Percentiles rank a stretch among this genome's conserved stretches.
phyloP scores from a whole-genome alignment of 2,888 invertebrate species.

The Schizaphis graminum region DNA sequence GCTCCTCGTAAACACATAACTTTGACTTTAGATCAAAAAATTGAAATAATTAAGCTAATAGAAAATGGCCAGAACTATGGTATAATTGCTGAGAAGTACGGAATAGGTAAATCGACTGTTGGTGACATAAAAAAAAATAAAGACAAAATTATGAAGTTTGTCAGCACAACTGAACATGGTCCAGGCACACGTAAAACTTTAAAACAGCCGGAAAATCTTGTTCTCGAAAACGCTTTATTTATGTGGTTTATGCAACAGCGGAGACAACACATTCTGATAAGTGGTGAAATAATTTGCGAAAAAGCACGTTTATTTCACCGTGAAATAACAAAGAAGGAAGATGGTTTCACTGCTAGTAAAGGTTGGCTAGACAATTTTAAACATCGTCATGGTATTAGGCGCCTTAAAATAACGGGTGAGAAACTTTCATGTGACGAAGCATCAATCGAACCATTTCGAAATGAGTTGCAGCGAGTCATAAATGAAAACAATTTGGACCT shows the following conservation, averaged over 20 bases:
- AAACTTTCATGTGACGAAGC: too few relatives aligned
- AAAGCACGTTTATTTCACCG: neutral
- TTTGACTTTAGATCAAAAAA: too few relatives aligned
- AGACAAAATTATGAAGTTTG: neutral
- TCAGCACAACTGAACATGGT: neutral
- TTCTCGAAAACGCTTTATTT: neutral
- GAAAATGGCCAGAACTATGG: too few relatives aligned
- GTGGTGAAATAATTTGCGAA: neutral
- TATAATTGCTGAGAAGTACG: neutral
- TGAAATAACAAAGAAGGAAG: neutral
- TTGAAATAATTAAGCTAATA: too few relatives aligned
- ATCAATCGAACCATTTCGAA: too few relatives aligned
- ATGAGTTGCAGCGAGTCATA: too few relatives aligned
- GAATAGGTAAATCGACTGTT: slow-evolving; percentile 2
- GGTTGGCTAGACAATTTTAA: neutral
- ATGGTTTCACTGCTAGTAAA: neutral
- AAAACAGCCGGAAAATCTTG: neutral
- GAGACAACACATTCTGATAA: neutral
- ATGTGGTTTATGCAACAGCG: neutral
- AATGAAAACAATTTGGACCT: too few relatives aligned
- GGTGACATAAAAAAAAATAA: too few relatives aligned
- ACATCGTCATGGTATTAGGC: slow-evolving; percentile 1
- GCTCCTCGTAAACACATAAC: neutral
- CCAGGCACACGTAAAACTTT: too few relatives aligned
- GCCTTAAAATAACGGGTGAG: neutral